Evolutionary conservation across 2,113 vertebrate species (phyloP).

Genomic region (Elanus axillaris): DNA sequence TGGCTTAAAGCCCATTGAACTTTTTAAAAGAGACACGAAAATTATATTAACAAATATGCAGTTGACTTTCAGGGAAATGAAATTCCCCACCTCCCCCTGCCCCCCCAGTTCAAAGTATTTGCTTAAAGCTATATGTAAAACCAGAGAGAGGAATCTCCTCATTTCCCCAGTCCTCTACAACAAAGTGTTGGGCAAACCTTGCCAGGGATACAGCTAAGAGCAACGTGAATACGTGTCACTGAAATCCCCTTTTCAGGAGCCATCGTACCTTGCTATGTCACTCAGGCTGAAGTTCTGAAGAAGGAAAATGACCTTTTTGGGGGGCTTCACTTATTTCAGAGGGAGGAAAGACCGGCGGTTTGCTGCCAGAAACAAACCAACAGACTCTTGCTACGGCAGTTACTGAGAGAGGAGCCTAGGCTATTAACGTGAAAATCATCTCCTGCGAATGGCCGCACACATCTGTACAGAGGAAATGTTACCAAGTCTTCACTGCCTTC

Average conservation of each 20-base stretch:
- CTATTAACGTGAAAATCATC: not conserved
- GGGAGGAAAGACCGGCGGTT: not conserved
- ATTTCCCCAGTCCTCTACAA: not conserved
- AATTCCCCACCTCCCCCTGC: not conserved
- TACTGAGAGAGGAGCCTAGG: not conserved
- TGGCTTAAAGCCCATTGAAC: not conserved
- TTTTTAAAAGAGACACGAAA: not conserved
- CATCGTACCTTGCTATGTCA: accelerated
- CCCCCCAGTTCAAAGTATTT: not conserved
- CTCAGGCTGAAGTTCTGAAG: not conserved
- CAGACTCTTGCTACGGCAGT: not conserved
- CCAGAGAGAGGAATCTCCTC: not conserved
- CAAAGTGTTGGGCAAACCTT: not conserved
- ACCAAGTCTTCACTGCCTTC: not conserved
- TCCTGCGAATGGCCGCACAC: not conserved
- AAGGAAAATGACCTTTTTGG: not conserved
- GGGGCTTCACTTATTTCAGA: not conserved
- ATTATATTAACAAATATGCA: not conserved
- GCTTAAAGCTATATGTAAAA: not conserved
- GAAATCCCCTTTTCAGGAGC: not conserved
- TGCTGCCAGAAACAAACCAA: not conserved
- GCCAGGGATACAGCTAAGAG: not conserved
- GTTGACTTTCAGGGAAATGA: not conserved
- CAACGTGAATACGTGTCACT: accelerated
- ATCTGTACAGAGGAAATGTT: not conserved